These are phyloP conservation scores for Pelodytes ibericus DNA, from an alignment of 2,797 vertebrate genomes.

Conservation along the genomic window DNA sequence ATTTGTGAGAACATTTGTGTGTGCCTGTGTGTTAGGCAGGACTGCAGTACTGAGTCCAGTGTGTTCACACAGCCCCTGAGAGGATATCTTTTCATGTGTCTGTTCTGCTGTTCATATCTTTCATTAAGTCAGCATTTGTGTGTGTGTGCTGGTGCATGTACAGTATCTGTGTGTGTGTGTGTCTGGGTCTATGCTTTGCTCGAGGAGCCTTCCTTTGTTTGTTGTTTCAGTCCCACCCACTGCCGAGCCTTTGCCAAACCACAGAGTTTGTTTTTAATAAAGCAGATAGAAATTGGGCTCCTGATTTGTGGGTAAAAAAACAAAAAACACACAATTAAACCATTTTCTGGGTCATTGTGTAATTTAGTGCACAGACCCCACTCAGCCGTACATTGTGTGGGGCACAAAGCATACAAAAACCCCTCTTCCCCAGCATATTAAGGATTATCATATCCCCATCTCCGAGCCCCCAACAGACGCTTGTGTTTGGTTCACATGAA, in stretches of 20 bases:
- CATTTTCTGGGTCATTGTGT: constrained; percentile 40
- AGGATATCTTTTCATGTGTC: not conserved
- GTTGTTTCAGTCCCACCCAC: constrained; percentile 9
- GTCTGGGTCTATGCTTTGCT: constrained; percentile 4
- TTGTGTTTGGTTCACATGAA: constrained; percentile 18
- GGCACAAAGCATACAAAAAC: not conserved
- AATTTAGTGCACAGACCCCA: constrained; percentile 24
- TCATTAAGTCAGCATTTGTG: not conserved
- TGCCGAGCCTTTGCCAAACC: constrained; percentile 25
- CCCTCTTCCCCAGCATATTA: not conserved
- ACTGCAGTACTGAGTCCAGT: too few species aligned
- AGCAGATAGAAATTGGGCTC: constrained; percentile 34
- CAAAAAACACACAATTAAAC: constrained; percentile 16
- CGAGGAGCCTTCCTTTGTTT: constrained; percentile 5
- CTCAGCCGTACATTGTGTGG: not conserved
- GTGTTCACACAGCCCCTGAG: not conserved
- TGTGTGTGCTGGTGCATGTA: constrained; percentile 1
- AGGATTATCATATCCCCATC: not conserved
- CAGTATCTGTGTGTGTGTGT: constrained; percentile 13
- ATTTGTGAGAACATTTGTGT: too few species aligned
- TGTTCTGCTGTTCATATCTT: not conserved
- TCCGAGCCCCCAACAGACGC: not conserved
- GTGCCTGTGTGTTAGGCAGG: constrained; percentile 1
- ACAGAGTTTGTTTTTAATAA: constrained; percentile 34
- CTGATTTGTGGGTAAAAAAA: constrained; percentile 31